Evolutionary conservation across 2,113 vertebrate species (phyloP).

Genomic region (Ahaetulla prasina): DNA sequence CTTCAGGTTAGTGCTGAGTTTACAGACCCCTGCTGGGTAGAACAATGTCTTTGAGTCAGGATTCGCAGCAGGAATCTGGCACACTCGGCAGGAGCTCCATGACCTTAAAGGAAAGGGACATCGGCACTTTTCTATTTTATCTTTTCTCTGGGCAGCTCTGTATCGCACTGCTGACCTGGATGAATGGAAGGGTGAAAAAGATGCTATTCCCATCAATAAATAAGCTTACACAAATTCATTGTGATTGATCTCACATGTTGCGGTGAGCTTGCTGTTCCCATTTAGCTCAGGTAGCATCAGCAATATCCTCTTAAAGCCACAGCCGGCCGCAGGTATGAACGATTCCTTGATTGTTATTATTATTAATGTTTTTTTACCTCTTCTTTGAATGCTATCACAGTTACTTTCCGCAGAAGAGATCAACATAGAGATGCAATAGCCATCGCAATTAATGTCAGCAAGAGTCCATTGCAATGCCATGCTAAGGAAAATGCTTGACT

Average conservation of each 20-base stretch:
- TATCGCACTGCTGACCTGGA: constrained; percentile 9
- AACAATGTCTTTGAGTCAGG: constrained; percentile 27
- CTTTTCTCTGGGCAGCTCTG: background rate
- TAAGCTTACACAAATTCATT: background rate
- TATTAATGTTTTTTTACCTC: background rate
- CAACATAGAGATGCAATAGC: too few species aligned
- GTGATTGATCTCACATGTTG: constrained; percentile 2
- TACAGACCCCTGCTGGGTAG: constrained; percentile 49
- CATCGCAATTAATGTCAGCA: background rate
- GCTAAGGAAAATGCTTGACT: background rate
- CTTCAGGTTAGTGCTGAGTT: constrained; percentile 37
- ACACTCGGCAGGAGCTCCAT: background rate
- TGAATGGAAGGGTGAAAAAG: background rate
- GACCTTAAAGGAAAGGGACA: constrained; percentile 26
- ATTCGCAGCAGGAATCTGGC: constrained; percentile 18
- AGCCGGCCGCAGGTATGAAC: background rate
- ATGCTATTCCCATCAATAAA: background rate
- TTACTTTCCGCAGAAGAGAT: background rate
- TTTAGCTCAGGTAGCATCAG: background rate
- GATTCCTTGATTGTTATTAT: background rate
- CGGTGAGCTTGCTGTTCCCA: background rate
- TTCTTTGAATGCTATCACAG: background rate
- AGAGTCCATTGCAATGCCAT: background rate
- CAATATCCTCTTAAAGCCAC: background rate
- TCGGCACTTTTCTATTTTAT: background rate